Evolutionary conservation across 1,140 invertebrate species (phyloP).

Genomic region (Teleogryllus occipitalis): DNA sequence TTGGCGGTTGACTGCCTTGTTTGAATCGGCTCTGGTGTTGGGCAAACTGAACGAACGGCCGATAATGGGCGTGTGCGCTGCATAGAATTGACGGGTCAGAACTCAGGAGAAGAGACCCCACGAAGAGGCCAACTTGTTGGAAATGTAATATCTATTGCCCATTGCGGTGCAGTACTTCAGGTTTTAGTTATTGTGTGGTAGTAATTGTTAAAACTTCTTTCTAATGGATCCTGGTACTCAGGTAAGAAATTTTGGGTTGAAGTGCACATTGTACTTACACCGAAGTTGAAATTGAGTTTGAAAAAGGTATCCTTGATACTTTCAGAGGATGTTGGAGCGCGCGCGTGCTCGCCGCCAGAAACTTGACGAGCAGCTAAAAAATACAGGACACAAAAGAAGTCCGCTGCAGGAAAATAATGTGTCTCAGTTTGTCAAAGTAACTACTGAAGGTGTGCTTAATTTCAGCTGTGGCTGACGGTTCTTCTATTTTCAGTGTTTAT

Average conservation of each 20-base stretch:
- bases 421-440: conserved; percentile 1
- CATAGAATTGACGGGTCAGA: no score
- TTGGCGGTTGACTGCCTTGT: no score
- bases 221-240: not conserved
- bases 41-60: no score
- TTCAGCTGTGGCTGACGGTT: not conserved
- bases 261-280: not conserved
- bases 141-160: no score
- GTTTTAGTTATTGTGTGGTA: no score
- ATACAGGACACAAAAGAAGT: conserved; percentile 35
- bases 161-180: no score
- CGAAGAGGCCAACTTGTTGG: no score
- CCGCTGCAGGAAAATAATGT: conserved; percentile 35
- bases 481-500: not conserved
- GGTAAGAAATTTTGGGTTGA: not conserved
- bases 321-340: conserved; percentile 44
- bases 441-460: conserved; percentile 10
- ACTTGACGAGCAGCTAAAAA: conserved; percentile 38
- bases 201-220: no score
- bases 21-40: no score
- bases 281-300: not conserved
- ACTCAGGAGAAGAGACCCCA: no score
- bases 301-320: not conserved
- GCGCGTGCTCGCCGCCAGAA: conserved; percentile 46
- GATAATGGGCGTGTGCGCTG: no score